These are phyloP conservation scores for Drosophila fulvimacula DNA, from an alignment of 2,888 invertebrate genomes.

Conservation along the genomic window DNA sequence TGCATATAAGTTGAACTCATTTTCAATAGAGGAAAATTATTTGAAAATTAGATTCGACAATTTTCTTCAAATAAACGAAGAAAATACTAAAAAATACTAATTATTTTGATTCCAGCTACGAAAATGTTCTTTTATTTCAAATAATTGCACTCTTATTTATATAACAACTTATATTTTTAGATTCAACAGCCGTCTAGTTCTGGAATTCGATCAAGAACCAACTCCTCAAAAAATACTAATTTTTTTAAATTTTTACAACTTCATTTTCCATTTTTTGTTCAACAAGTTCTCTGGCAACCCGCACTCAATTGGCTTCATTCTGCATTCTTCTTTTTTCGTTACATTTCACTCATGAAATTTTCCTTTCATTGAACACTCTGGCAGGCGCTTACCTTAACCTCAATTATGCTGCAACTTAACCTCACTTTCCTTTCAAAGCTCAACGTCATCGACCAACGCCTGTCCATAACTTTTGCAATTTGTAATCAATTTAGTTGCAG, in stretches of 20 bases:
- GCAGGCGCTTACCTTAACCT: conserved; percentile 36
- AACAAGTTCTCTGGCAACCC: not conserved
- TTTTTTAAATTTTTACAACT: not conserved
- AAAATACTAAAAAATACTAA: not conserved
- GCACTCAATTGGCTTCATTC: not conserved
- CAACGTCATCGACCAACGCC: conserved; percentile 15
- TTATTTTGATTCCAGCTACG: too few relatives aligned
- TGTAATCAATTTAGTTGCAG: conserved; percentile 50
- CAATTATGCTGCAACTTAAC: conserved; percentile 35
- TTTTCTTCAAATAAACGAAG: not conserved
- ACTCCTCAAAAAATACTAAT: not conserved
- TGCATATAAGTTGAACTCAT: too few relatives aligned
- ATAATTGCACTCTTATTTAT: too few relatives aligned
- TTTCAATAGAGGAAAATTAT: too few relatives aligned
- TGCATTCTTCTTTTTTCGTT: not conserved
- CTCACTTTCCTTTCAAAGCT: conserved; percentile 26
- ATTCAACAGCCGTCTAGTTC: too few relatives aligned
- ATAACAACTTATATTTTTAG: too few relatives aligned
- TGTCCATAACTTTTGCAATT: conserved; percentile 24
- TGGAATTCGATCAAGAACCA: too few relatives aligned
- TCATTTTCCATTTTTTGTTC: not conserved
- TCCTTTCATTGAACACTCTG: conserved; percentile 23
- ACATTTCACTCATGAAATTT: not conserved
- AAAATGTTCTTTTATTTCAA: too few relatives aligned
- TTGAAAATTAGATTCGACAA: not conserved